Evolutionary conservation across 2,113 vertebrate species (phyloP), one percentile per base, ranked within the genome.

Genomic region (Hippocampus abdominalis): DNA sequence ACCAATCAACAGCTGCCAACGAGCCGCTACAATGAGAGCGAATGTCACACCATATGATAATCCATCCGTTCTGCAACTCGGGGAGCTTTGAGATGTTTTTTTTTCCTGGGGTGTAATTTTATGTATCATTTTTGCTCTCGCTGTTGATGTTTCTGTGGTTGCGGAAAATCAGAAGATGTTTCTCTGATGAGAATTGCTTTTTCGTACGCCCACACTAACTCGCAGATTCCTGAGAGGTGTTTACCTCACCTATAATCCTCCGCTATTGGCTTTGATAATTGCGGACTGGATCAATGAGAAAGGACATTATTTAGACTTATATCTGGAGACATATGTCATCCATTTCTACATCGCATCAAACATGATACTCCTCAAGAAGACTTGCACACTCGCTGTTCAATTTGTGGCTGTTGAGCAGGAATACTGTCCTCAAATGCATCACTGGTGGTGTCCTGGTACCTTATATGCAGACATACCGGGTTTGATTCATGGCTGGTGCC

Each of bases 41-140:
- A 60, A 70, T 46, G 51, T 66, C 56, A 1, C 3, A 70, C 70
- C 29, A 9, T 65, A 23, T 72, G 64, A 54, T 66, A 25, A 80
- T 73, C 53, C 67, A 21, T 71, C 70, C 39, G 53, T 72, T 73
- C 39, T 69, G 73, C 32, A 66, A 66, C 39, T 51, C 13, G 39
- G 16, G 57, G 13, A 68, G 32, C 20, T 20, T 51, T 39, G 13
- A 63, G 54, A 32, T 16, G 20, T 40, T 76, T 76, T 32, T 51
- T 36, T 67, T 20, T 44, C 29, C 29, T 3, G 8, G 25, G 49
- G 49, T n/a, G 51, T 9, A 21, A 39, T 62, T 21, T 9, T 42
- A 76, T 57, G 57, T 8, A 16, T 64, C 8, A 25, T 64, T 16
- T 64, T 64, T 64, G 63, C 23, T 10, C 23, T 40, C 11, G 21